Evolutionary conservation across 2,113 vertebrate species (phyloP).

Genomic region (Glaucomys volans): DNA sequence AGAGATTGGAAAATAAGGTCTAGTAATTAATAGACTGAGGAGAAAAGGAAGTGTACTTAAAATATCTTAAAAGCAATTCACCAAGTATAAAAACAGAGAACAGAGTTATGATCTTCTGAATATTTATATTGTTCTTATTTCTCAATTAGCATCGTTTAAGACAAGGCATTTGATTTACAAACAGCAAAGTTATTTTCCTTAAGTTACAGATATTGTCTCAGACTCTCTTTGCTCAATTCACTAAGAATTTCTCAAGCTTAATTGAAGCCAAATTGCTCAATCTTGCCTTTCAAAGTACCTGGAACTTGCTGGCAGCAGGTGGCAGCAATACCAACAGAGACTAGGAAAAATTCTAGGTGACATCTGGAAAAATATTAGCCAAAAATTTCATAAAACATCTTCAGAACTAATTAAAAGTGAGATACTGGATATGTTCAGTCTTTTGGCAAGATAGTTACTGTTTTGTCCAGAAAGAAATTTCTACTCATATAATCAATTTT

Average conservation of each 20-base stretch:
- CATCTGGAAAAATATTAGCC: background rate
- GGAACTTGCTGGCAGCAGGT: background rate
- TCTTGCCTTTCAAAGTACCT: background rate
- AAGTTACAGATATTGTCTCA: background rate
- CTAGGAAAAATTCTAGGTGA: background rate
- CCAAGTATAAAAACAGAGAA: background rate
- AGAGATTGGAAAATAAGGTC: background rate
- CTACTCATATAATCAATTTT: background rate
- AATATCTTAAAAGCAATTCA: slow-evolving; percentile 23
- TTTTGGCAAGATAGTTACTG: background rate
- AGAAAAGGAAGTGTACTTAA: background rate
- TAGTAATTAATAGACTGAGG: background rate
- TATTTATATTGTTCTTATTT: slow-evolving; percentile 20
- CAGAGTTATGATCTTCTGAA: background rate
- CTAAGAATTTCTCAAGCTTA: background rate
- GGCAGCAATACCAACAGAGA: background rate
- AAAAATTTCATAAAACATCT: background rate
- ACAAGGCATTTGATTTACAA: background rate
- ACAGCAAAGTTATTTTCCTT: background rate
- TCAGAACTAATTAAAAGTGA: background rate
- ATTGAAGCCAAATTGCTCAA: background rate
- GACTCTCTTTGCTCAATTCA: background rate
- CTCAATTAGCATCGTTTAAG: background rate
- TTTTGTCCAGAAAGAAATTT: slow-evolving; percentile 22
- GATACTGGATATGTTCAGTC: background rate